Base-by-base conservation (phyloP, 2,113 vertebrate genomes). In the Thryonomys swinderianus region DNA sequence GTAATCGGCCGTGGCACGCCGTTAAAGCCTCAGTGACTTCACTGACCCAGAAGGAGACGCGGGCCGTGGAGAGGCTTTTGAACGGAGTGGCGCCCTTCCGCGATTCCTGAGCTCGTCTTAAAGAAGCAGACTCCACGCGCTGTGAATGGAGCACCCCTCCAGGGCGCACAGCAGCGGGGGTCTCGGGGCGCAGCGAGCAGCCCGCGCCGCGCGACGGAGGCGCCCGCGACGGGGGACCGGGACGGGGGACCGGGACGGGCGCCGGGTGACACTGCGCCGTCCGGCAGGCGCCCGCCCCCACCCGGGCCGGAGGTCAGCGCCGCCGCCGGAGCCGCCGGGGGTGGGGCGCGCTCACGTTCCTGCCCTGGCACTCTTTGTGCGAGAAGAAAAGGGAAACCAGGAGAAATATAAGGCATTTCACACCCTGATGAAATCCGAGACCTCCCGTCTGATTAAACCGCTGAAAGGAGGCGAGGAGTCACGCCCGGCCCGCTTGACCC, bases 21-120 rank as follows among this genome's bases (percentile, higher is more conserved):
- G 99, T 99, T 99, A 99, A 99, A 98, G 99, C 99, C 99, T 99
- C 99, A 99, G 99, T 99, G 99, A 99, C 99, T 99, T 99, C 99
- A 98, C 98, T 99, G 99, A 99, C 99, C 99, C 99, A 98, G 99
- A 99, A 99, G 99, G 99, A 99, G 99, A 99, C 99, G 99, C 98
- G 97, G 98, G 99, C 99, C 99, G 98, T 98, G 98, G 99, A 99
- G 98, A 99, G 99, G 98, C 99, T 98, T 99, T 99, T 99, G 98
- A 99, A 99, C 99, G 98, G 99, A 99, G 99, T 99, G 98, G 98
- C 99, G 99, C 99, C 99, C 99, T 98, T 98, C 98, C 98, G 99
- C 99, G 98, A 99, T 99, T 99, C 99, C 99, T 99, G 99, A 99
- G 98, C 98, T 99, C 99, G 99, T 99, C 99, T 99, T 99, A 99